These are phyloP conservation scores for Drosophila sordidula DNA, from an alignment of 2,888 invertebrate species.

Conservation along the genomic window DNA sequence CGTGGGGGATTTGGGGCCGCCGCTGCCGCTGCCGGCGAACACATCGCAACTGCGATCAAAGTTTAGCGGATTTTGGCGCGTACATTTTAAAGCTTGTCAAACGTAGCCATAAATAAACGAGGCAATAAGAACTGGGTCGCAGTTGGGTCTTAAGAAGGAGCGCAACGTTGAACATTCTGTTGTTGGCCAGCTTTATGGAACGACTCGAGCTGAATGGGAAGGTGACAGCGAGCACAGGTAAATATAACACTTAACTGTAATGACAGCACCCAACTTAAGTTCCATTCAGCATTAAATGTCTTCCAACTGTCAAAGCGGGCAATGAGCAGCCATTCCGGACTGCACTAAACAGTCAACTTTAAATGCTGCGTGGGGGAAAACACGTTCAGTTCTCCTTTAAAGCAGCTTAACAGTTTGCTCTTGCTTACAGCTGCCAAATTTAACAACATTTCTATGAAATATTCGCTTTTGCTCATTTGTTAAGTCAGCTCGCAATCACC, in stretches of 20 bases:
- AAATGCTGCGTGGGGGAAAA: background rate
- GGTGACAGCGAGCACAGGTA: constrained; percentile 32
- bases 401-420: constrained; percentile 10
- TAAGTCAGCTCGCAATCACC: no score
- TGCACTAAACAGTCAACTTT: constrained; percentile 28
- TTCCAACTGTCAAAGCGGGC: constrained; percentile 42
- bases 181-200: constrained; percentile 20
- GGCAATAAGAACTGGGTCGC: constrained; percentile 20
- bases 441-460: constrained; percentile 9
- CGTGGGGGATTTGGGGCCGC: constrained; percentile 36
- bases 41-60: constrained; percentile 65
- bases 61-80: constrained; percentile 57
- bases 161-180: background rate
- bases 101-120: constrained; percentile 68
- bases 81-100: constrained; percentile 71
- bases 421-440: background rate
- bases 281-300: constrained; percentile 51
- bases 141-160: background rate
- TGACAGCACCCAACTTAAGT: constrained; percentile 48
- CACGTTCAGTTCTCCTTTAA: constrained; percentile 13
- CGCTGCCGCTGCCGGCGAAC: constrained; percentile 3
- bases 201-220: constrained; percentile 20
- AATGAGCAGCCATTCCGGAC: constrained; percentile 24
- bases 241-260: constrained; percentile 65
- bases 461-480: background rate